phyloP scores from a whole-genome alignment of 2,113 vertebrate species.

The Dicaeum eximium region DNA sequence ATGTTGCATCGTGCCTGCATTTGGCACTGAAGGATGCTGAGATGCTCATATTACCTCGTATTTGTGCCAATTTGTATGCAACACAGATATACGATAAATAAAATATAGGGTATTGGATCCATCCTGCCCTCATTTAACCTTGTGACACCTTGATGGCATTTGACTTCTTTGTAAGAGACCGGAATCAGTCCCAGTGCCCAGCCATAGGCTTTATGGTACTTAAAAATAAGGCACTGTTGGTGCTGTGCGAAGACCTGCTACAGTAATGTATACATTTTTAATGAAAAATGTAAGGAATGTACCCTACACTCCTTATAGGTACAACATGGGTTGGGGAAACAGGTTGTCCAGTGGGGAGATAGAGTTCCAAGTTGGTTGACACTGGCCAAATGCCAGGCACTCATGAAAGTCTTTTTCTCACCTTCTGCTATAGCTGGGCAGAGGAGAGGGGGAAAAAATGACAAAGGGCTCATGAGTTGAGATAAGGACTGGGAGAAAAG shows the following conservation, averaged over 20 bases:
- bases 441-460: background rate
- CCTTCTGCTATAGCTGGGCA: background rate
- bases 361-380: background rate
- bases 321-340: background rate
- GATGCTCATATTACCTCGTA: conserved; percentile 38
- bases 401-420: background rate
- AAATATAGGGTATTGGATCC: background rate
- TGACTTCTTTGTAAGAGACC: background rate
- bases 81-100: conserved; percentile 6
- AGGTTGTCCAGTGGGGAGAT: background rate
- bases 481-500: background rate
- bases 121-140: background rate
- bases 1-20: conserved; percentile 49
- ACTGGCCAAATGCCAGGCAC: background rate
- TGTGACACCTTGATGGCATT: background rate
- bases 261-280: background rate
- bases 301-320: background rate
- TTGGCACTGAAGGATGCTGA: conserved; percentile 57
- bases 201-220: background rate
- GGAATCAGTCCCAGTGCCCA: background rate
- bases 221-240: background rate
- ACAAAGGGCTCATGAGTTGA: background rate
- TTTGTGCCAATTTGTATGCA: conserved; percentile 34
- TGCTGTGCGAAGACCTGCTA: background rate
- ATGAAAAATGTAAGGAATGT: background rate